phyloP scores from a whole-genome alignment of 2,888 invertebrate species.

The Eupithecia vulgata region DNA sequence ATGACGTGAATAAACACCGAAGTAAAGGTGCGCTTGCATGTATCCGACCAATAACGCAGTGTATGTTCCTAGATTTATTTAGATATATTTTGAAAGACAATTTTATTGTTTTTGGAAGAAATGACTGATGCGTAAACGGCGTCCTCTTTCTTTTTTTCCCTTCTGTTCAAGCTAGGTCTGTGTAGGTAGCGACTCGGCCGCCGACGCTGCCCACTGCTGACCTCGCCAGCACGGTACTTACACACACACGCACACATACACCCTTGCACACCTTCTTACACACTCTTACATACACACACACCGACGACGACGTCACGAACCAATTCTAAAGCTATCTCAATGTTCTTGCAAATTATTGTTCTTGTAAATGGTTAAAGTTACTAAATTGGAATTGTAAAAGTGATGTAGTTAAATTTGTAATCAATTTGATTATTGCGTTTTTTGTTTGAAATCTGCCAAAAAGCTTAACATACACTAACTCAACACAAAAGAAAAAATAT shows the following conservation, averaged over 20 bases:
- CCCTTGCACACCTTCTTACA: constrained; percentile 43
- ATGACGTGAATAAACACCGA: constrained; percentile 15
- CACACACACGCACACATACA: constrained; percentile 51
- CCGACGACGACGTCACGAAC: constrained; percentile 14
- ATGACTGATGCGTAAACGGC: constrained; percentile 82
- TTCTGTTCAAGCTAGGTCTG: constrained; percentile 85
- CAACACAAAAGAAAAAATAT: constrained; percentile 31
- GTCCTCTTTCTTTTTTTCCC: constrained; percentile 80
- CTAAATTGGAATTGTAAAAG: constrained; percentile 2
- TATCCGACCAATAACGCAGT: constrained; percentile 49
- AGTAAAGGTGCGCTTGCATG: constrained; percentile 43
- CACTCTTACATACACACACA: constrained; percentile 32
- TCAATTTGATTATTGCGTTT: not conserved
- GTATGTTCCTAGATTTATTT: constrained; percentile 41
- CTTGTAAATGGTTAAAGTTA: not conserved
- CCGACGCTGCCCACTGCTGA: constrained; percentile 70
- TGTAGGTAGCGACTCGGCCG: constrained; percentile 80
- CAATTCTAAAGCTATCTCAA: not conserved
- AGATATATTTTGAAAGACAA: constrained; percentile 58
- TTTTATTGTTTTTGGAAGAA: constrained; percentile 68
- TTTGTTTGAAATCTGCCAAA: not conserved
- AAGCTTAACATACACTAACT: constrained; percentile 31
- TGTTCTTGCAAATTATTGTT: not conserved
- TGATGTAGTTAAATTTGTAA: not conserved
- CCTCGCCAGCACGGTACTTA: constrained; percentile 78